Evolutionary conservation across 2,113 vertebrate genomes (phyloP), one percentile per base, ranked within the genome.

Genomic region (Lucifuga dentata): DNA sequence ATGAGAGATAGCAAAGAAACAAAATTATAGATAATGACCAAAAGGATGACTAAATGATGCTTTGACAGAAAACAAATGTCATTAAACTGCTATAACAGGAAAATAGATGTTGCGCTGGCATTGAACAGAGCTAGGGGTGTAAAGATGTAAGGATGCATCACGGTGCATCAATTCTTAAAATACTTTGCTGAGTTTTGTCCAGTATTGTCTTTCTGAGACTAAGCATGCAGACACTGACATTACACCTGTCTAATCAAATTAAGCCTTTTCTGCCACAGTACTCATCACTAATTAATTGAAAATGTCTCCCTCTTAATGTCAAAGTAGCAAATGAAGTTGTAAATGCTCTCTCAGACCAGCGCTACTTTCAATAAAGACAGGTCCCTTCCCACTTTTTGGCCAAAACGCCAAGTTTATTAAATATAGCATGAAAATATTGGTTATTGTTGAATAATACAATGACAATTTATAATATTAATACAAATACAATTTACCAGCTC

Each of bases 271-370:
- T 61, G 56, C 58, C 13, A 49, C 45, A 56, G 51, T 48, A 17
- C 75, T 86, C 69, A 11, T 60, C 41, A 46, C 56, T 84, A 64
- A 73, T 85, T 80, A 83, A 87, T 76, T 60, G 10, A 11, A 74
- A 64, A 68, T 35, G 15, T 85, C 39, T 67, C 32, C 20, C 33
- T 50, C 46, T 64, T 61, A 73, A 76, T 81, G 73, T 73, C 78
- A 84, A 78, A 38, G 62, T 55, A 44, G 56, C 41, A 79, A 81
- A 85, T 87, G 15, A 79, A 80, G 65, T 68, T 73, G 12, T 76
- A 70, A 73, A 51, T 61, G 36, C 61, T 55, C 58, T 36, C 35
- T 39, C 61, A 53, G 49, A 52, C 40, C 43, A 58, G 44, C 39
- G 35, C 41, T 35, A 7, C 21, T 59, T 61, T 64, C 36, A 60